phyloP scores from a whole-genome alignment of 2,797 vertebrate species.

The Peromyscus eremicus region DNA sequence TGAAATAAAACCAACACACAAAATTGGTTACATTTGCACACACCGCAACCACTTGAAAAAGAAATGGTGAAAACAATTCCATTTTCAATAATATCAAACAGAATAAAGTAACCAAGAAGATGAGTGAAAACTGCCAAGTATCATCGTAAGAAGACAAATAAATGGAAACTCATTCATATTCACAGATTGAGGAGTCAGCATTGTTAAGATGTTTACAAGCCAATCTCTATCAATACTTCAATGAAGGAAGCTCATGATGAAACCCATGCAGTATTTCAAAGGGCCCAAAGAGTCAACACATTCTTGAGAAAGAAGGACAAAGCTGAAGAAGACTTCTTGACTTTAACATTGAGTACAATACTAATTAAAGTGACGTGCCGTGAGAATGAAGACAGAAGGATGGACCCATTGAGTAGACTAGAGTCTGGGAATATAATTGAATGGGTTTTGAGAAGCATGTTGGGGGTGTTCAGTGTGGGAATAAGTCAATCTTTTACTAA shows the following conservation, averaged over 20 bases:
- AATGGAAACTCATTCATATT: neutral
- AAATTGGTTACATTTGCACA: neutral
- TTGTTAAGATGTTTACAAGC: neutral
- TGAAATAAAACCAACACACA: neutral
- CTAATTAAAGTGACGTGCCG: neutral
- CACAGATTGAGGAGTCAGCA: neutral
- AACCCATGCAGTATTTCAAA: neutral
- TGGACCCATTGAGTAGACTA: neutral
- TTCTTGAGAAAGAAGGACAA: neutral
- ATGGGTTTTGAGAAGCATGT: neutral
- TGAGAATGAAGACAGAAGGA: neutral
- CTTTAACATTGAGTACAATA: neutral
- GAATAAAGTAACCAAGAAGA: neutral
- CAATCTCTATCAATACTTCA: neutral
- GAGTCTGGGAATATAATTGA: neutral
- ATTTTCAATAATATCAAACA: neutral
- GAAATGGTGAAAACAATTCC: neutral
- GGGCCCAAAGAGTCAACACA: neutral
- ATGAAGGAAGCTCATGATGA: neutral
- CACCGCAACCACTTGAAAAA: neutral
- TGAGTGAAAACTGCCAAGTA: neutral
- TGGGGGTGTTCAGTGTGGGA: neutral
- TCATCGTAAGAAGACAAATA: neutral
- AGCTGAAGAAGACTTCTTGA: neutral
- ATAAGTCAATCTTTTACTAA: neutral